A percentile compares a stretch with the other conserved stretches of the same genome.
These are phyloP conservation scores for Lithodes maja DNA, from an alignment of 2,888 invertebrate species.

Conservation along the genomic window DNA sequence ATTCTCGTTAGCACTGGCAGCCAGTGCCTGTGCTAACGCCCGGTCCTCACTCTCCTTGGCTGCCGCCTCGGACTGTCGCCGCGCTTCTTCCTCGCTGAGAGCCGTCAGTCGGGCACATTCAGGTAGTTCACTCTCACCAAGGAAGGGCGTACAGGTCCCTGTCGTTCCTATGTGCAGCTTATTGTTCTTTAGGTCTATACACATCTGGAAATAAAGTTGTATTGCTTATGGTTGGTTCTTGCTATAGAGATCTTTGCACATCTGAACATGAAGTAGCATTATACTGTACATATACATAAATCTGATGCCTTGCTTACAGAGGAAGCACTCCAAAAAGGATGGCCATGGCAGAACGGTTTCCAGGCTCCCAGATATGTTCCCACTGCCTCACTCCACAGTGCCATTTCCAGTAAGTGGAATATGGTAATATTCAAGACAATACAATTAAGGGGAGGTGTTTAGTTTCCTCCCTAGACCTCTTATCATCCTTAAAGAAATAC, in stretches of 20 bases:
- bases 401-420: too few species aligned
- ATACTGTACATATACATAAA: too few species aligned
- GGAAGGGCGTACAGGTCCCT: slow-evolving; percentile 90
- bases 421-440: too few species aligned
- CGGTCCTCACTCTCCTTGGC: slow-evolving; percentile 81
- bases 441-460: too few species aligned
- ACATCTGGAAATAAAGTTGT: slow-evolving; percentile 42
- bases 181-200: slow-evolving; percentile 91
- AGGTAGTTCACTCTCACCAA: slow-evolving; percentile 86
- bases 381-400: too few species aligned
- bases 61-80: slow-evolving; percentile 71
- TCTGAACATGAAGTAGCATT: too few species aligned
- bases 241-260: neutral
- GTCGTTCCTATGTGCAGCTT: slow-evolving; percentile 95
- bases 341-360: too few species aligned
- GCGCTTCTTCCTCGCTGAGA: slow-evolving; percentile 57
- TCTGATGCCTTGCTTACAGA: too few species aligned
- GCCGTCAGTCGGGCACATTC: slow-evolving; percentile 86
- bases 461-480: too few species aligned
- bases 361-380: too few species aligned
- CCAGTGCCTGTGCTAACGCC: slow-evolving; percentile 83
- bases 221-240: neutral
- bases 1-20: slow-evolving; percentile 79
- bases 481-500: too few species aligned
- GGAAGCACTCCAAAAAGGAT: too few species aligned